These are phyloP conservation scores for Trichoplusia ni DNA, from an alignment of 1,140 invertebrate species.

Conservation along the genomic window DNA sequence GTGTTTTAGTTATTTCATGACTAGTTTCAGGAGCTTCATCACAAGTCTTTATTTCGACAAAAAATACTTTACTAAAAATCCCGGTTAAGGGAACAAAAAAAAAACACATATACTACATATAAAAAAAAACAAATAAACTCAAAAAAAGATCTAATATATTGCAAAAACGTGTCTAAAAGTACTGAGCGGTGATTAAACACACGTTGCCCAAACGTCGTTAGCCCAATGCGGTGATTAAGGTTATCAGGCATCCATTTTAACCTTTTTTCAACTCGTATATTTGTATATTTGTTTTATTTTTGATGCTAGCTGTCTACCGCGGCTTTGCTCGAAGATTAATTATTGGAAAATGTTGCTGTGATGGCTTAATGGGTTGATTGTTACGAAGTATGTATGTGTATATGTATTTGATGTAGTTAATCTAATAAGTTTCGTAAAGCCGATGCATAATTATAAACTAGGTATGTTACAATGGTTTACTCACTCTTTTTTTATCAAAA, in stretches of 20 bases:
- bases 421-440: too few species aligned
- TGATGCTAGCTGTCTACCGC: not conserved
- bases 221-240: slow-evolving; percentile 20
- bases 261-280: slow-evolving; percentile 2
- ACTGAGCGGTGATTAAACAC: slow-evolving; percentile 46
- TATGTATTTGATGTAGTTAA: too few species aligned
- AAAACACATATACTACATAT: not conserved
- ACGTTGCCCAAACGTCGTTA: slow-evolving; percentile 51
- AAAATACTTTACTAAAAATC: too few species aligned
- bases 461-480: too few species aligned
- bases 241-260: slow-evolving; percentile 8
- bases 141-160: not conserved
- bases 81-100: not conserved
- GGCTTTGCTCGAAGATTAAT: not conserved
- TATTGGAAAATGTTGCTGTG: not conserved
- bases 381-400: too few species aligned
- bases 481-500: too few species aligned
- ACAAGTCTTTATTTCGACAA: too few species aligned
- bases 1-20: too few species aligned
- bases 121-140: not conserved
- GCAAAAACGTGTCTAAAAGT: slow-evolving; percentile 30
- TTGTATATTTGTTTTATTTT: slow-evolving; percentile 6
- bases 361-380: too few species aligned
- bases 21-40: too few species aligned
- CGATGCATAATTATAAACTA: too few species aligned